Conservation (phyloP, 2,113 vertebrate species). For the Megaleporinus macrocephalus region DNA sequence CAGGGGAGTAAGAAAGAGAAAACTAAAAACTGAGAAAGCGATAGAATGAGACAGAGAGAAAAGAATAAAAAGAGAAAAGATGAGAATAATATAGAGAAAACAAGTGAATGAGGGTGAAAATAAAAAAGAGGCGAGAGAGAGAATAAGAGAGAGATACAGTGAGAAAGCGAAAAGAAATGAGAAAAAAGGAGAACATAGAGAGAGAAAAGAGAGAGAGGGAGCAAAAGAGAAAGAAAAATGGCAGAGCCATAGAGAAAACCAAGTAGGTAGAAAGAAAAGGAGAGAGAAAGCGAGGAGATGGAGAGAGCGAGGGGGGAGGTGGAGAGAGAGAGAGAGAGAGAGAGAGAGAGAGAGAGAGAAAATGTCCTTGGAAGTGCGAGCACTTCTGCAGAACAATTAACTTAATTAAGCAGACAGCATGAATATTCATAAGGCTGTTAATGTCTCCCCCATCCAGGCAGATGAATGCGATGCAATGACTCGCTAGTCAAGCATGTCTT, state of each 20-base stretch:
- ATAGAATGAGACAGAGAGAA: constrained; percentile 14
- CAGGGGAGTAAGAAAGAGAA: too few relatives aligned
- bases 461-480: constrained; percentile 92
- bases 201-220: not conserved
- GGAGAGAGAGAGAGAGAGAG: not conserved
- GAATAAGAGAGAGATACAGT: constrained; percentile 42
- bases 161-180: constrained; percentile 54
- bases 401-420: constrained; percentile 92
- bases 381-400: constrained; percentile 93
- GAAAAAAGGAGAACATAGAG: not conserved
- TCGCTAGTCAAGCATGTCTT: constrained; percentile 91
- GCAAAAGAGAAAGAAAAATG: not conserved
- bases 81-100: constrained; percentile 22
- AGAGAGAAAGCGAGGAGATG: constrained; percentile 41
- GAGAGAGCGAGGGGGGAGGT: constrained; percentile 42
- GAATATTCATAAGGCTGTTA: constrained; percentile 94
- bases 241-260: constrained; percentile 48
- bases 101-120: not conserved
- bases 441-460: constrained; percentile 88
- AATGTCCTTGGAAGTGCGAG: constrained; percentile 87
- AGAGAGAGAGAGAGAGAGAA: constrained; percentile 49
- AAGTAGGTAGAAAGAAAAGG: not conserved
- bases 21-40: not conserved
- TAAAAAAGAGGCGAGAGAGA: not conserved
- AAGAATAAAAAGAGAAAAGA: too few relatives aligned